Percentiles rank a stretch among this genome's conserved stretches.
Evolutionary conservation across 2,888 invertebrate species (phyloP).

Genomic region (Acrobasis repandana): DNA sequence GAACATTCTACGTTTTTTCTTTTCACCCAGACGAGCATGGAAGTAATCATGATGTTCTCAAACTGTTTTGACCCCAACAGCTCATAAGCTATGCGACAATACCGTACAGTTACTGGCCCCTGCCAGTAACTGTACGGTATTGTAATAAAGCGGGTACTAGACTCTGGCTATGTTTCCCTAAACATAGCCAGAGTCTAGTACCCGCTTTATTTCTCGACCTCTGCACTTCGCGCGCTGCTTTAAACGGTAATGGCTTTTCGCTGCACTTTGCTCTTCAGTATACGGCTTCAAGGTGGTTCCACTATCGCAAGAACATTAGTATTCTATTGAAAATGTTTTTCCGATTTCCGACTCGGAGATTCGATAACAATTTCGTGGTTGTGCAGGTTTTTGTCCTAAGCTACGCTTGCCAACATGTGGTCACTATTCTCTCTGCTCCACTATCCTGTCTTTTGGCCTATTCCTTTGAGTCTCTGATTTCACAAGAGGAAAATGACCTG

Average conservation of each 20-base stretch:
- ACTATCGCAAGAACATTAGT: slow-evolving; percentile 1
- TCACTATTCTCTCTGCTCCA: no score
- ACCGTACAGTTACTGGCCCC: slow-evolving; percentile 13
- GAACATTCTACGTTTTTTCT: no score
- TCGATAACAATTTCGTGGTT: no score
- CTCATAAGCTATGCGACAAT: slow-evolving; percentile 12
- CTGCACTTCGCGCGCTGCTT: slow-evolving; percentile 9
- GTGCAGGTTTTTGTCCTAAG: no score
- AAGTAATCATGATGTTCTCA: background rate
- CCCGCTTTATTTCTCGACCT: slow-evolving; percentile 2
- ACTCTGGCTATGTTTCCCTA: no score
- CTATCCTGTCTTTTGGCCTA: no score
- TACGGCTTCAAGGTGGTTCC: background rate
- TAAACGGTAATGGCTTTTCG: slow-evolving; percentile 1
- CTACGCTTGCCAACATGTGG: no score
- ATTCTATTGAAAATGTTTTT: background rate
- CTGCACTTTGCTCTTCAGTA: background rate
- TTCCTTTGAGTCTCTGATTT: no score
- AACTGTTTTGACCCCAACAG: slow-evolving; percentile 9
- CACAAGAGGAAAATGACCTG: no score
- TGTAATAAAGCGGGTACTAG: no score
- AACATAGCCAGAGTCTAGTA: background rate
- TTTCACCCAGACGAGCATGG: no score
- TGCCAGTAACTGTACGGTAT: no score
- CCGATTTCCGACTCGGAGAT: background rate